Conservation (phyloP, 2,797 vertebrate species). For the Balearica regulorum region DNA sequence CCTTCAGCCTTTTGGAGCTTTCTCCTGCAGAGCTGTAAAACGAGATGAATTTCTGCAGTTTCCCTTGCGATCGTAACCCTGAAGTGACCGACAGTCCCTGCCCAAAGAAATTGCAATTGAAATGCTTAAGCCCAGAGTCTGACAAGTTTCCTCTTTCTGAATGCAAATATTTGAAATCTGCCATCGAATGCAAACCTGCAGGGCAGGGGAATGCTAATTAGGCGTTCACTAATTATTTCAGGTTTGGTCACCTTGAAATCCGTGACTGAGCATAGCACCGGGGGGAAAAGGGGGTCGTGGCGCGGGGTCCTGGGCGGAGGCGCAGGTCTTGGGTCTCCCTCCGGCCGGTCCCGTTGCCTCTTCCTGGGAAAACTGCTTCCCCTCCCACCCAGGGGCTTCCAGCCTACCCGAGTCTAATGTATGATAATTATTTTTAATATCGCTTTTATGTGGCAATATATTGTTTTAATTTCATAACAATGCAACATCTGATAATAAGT, state of each 20-base stretch:
- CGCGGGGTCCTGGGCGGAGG: fast-evolving
- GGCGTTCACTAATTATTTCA: neutral
- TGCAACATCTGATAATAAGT: neutral
- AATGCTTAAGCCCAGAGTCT: neutral
- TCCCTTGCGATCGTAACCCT: neutral
- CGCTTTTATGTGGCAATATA: neutral
- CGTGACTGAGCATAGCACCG: fast-evolving
- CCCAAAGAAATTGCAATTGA: neutral
- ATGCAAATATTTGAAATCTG: neutral
- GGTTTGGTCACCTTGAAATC: neutral
- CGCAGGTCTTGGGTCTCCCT: fast-evolving
- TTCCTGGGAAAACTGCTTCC: neutral
- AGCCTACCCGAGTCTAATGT: neutral
- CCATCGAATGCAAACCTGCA: neutral
- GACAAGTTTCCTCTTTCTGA: neutral
- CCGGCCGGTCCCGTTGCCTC: fast-evolving
- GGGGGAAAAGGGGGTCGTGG: fast-evolving
- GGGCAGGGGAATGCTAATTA: neutral
- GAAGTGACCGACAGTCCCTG: neutral
- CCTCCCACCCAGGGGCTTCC: fast-evolving
- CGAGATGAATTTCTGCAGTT: too few species aligned
- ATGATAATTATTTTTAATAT: conserved; percentile 25
- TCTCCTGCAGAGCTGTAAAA: fast-evolving
- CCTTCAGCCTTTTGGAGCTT: neutral
- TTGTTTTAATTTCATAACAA: neutral